A percentile compares a stretch with the other conserved stretches of the same genome.
phyloP scores from a whole-genome alignment of 1,140 invertebrate genomes.

The Zophobas morio region DNA sequence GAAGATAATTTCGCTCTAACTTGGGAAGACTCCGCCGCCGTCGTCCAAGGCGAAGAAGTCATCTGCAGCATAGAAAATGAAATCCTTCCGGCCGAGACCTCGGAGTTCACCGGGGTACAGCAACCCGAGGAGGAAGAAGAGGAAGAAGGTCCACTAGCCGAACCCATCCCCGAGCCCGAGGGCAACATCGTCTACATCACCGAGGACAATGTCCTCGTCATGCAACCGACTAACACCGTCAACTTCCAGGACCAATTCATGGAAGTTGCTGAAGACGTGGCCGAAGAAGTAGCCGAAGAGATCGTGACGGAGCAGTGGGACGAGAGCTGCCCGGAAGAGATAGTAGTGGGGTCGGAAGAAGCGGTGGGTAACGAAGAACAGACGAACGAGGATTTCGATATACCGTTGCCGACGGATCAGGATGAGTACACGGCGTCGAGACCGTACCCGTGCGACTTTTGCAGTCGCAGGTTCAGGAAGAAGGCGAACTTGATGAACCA shows the following conservation, averaged over 20 bases:
- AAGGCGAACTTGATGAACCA: constrained; percentile 88
- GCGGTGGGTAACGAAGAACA: constrained; percentile 74
- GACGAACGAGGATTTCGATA: constrained; percentile 79
- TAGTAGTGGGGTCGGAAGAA: constrained; percentile 68
- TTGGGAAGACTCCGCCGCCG: constrained; percentile 73
- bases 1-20: constrained; percentile 70
- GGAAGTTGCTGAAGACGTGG: constrained; percentile 72
- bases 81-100: constrained; percentile 69
- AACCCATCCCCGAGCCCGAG: constrained; percentile 67
- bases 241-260: constrained; percentile 59
- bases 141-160: constrained; percentile 64
- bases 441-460: constrained; percentile 90
- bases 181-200: constrained; percentile 69
- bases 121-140: constrained; percentile 63
- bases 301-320: constrained; percentile 86
- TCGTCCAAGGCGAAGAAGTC: constrained; percentile 75
- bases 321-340: constrained; percentile 64
- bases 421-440: constrained; percentile 84
- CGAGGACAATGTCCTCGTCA: constrained; percentile 67
- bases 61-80: constrained; percentile 75
- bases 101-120: constrained; percentile 75
- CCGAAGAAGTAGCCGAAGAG: constrained; percentile 77
- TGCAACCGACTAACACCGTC: constrained; percentile 56
- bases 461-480: constrained; percentile 84
- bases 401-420: constrained; percentile 84